A percentile compares a stretch with the other conserved stretches of the same genome.
phyloP scores from a whole-genome alignment of 2,888 invertebrate genomes.

The Ptychoptera contaminata region DNA sequence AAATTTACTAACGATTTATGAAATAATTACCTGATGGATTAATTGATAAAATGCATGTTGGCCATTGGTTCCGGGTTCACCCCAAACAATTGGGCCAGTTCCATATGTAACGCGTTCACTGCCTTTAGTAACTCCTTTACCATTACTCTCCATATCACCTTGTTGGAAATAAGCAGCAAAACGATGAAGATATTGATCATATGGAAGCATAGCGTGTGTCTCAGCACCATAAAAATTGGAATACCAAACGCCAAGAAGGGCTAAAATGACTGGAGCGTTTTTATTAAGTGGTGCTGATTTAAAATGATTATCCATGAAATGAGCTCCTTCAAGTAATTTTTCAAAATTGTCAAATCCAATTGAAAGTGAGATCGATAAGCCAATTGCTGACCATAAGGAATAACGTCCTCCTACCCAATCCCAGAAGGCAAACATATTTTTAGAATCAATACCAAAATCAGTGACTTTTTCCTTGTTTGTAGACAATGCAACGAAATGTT shows the following conservation, averaged over 20 bases:
- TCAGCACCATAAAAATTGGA: constrained; percentile 88
- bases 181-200: constrained; percentile 96
- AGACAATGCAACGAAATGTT: constrained; percentile 96
- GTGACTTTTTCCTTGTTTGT: constrained; percentile 91
- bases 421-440: constrained; percentile 99
- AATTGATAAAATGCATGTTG: constrained; percentile 99
- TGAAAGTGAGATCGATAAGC: constrained; percentile 83
- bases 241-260: constrained; percentile 87
- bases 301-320: constrained; percentile 91
- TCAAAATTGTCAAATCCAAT: constrained; percentile 94
- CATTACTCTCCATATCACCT: constrained; percentile 99
- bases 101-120: constrained; percentile 36
- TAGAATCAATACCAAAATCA: constrained; percentile 91
- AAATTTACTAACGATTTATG: background rate
- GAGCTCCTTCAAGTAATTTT: constrained; percentile 77
- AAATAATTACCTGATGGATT: constrained; percentile 58
- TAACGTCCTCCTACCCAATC: constrained; percentile 99
- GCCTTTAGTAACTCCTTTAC: constrained; percentile 73
- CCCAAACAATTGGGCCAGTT: constrained; percentile 37
- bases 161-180: constrained; percentile 99
- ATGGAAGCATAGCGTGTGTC: constrained; percentile 90
- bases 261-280: constrained; percentile 89
- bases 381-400: constrained; percentile 98
- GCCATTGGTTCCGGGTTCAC: constrained; percentile 98
- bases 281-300: constrained; percentile 67